Evolutionary conservation across 2,888 invertebrate genomes (phyloP), one percentile per base, ranked within the genome.

Genomic region (Noctua fimbriata): DNA sequence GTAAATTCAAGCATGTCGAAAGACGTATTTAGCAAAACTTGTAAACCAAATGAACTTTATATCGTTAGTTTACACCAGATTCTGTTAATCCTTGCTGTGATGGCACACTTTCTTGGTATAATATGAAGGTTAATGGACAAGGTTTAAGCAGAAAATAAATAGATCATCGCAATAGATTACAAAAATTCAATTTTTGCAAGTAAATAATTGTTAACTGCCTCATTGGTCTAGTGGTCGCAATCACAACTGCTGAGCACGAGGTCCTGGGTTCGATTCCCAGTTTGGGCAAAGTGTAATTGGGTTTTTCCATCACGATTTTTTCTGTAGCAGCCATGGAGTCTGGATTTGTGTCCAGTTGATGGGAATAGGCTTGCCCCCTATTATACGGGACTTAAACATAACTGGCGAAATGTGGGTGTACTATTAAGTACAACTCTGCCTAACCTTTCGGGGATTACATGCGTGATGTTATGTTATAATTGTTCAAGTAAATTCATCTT

Each of bases 401-500:
- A 21, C 32, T 36, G 63, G 32, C 12, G 1, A 18, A 32, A 65
- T 65, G 32, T 21, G 21, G 10, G 21, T 10, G 63, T 32, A 10
- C 63, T 63, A 18, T 63, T 32, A 9, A 7, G 63, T 21, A 32
- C 32, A 21, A 16, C 28, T 63, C 32, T 32, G 28, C 60, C 60
- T 16, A 63, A 18, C 18, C 28, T 2, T 63, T 63, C 18, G 9
- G 18, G 63, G 7, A 28, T 60, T 28, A 60, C 60, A 60, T 6
- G 28, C 28, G 14, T 28, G 6, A 32, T 66, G 1, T 66, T 16
- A n/a, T 16, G 16, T 44, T 47, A 28, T 67, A 44, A 18, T 36
- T 55, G 10, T 14, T 36, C n/a, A 66, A 41, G 10, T 73, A 63
- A 60, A 70, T 81, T 60, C 12, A 28, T 71, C 44, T 60, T 69